These are phyloP conservation scores for Pheosia tremula DNA, from an alignment of 2,888 invertebrate genomes.

Conservation along the genomic window DNA sequence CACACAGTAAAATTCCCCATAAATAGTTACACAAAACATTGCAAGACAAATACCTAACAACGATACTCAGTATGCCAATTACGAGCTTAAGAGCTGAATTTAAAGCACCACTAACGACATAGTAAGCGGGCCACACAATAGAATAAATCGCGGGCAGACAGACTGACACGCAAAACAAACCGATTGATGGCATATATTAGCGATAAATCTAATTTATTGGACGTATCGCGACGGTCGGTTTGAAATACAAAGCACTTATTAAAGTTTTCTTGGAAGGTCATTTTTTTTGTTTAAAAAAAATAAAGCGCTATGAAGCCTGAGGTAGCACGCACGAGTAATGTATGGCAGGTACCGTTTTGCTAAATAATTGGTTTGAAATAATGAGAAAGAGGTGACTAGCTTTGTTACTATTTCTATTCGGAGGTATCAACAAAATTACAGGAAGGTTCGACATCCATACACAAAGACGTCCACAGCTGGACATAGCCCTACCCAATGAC, in stretches of 20 bases:
- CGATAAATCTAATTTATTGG: slow-evolving; percentile 62
- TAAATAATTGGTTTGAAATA: neutral
- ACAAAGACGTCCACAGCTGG: too few species aligned
- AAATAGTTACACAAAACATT: neutral
- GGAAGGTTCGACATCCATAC: too few species aligned
- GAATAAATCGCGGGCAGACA: slow-evolving; percentile 46
- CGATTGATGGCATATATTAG: slow-evolving; percentile 64
- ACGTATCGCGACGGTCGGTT: slow-evolving; percentile 20
- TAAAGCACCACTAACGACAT: slow-evolving; percentile 31
- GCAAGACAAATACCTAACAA: slow-evolving; percentile 9
- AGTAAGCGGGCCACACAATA: slow-evolving; percentile 33
- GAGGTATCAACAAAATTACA: too few species aligned
- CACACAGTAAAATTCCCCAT: too few species aligned
- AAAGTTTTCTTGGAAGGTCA: slow-evolving; percentile 1
- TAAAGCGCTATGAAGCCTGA: neutral
- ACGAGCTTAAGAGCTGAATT: slow-evolving; percentile 32
- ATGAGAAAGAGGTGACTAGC: neutral
- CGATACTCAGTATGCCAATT: slow-evolving; percentile 36
- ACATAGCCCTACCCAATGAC: too few species aligned
- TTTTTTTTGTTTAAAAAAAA: slow-evolving; percentile 1
- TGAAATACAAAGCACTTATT: slow-evolving; percentile 15
- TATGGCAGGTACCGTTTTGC: neutral
- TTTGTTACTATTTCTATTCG: too few species aligned
- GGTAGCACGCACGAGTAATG: neutral
- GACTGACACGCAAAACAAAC: slow-evolving; percentile 49